Base-by-base conservation (phyloP, 2,113 vertebrate species). In the Oplegnathus fasciatus region DNA sequence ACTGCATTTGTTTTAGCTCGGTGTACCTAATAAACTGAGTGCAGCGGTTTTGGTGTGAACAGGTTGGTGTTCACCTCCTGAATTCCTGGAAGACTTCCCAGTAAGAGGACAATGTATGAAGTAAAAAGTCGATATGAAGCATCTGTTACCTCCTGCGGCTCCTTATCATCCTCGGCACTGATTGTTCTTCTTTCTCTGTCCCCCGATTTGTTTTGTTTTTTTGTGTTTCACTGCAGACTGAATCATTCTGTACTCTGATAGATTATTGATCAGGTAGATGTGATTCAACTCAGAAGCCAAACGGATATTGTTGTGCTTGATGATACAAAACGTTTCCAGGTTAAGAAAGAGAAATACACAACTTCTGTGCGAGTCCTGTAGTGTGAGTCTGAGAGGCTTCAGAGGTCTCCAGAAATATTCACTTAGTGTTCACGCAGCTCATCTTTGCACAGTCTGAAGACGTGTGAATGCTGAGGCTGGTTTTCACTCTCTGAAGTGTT, bases 401-500 rank as follows among this genome's bases (percentile, higher is more conserved):
- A 37, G 24, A 65, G 8, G n/a, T 57, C 75, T 78, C 10, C 50
- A 75, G 62, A 52, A 52, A 32, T 24, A 42, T 68, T 61, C 30
- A 44, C 52, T n/a, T 9, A 37, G 62, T 32, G 58, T 66, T 50
- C 58, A 66, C 18, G 32, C 40, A 20, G 28, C 75, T 42, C 68
- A 52, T 78, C 75, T 60, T n/a, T 3, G 62, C n/a, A 26, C 37
- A 61, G 52, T 26, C 26, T 44, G 54, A 22, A 20, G 42, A 75
- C 4, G 62, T 70, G 77, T 64, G 77, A 70, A 85, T 2, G 46
- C 30, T 20, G 68, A 61, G 62, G 20, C 34, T 34, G 40, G 28
- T 75, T 55, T 69, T 69, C 77, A 18, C 48, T 24, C 70, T 73
- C 62, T 46, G 17, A 80, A 28, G 77, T 71, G 84, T 42, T 32